Base-by-base conservation (phyloP, 2,888 invertebrate genomes). In the Arge pagana region DNA sequence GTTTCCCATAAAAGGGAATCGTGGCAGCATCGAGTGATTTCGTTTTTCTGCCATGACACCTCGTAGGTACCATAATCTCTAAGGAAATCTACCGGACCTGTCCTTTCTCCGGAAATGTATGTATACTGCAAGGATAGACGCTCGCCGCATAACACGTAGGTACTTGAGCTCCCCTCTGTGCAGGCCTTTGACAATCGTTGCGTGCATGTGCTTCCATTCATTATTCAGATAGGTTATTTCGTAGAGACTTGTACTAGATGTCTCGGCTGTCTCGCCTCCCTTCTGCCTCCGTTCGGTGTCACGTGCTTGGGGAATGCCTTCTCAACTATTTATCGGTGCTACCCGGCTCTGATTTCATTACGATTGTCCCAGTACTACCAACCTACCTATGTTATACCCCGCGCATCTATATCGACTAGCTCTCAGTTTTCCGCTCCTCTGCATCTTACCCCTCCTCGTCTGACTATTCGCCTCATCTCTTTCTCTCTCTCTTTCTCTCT, bases 161-260 rank as follows among this genome's bases (percentile, higher is more conserved):
- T 18, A 42, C 52, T 26, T 35, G 26, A 33, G 18, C 31, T 48
- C 24, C 28, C 30, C 36, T 37, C 28, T 45, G 52, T 50, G 56
- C 54, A 53, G 23, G 23, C 59, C 59, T 55, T 53, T 62, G 58
- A 58, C 58, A 60, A 62, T 62, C 59, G 53, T 52, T 49, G 53
- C 57, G 58, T 48, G 54, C 60, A 56, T 56, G 60, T 60, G 56
- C 57, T 55, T 58, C 63, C 63, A 62, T 66, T 66, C 60, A 66
- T 66, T 63, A 66, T 66, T 66, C 60, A 66, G 58, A 56, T 60
- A 54, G 59, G 60, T 65, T 58, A 63, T 62, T 61, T 58, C 50
- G 54, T 36, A 39, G 45, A 45, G 23, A n/a, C n/a, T n/a, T n/a
- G n/a, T n/a, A n/a, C 13, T 18, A 24, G 21, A 31, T 13, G 42